These are phyloP conservation scores for Polyommatus icarus DNA, from an alignment of 2,888 invertebrate genomes.

Conservation along the genomic window DNA sequence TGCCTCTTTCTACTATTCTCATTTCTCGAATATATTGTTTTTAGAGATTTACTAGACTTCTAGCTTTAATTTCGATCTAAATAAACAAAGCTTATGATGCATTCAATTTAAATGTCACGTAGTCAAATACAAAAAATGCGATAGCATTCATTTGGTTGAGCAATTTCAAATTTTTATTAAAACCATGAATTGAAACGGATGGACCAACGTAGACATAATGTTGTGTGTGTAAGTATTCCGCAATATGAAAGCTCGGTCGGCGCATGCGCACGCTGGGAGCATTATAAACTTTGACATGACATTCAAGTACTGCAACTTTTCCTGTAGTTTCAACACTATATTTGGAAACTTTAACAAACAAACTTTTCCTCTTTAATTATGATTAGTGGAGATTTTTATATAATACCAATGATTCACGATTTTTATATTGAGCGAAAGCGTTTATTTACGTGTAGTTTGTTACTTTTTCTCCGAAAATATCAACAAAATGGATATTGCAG, in stretches of 20 bases:
- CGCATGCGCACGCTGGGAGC: background rate
- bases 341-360: background rate
- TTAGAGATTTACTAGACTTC: too few relatives aligned
- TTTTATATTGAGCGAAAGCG: too few relatives aligned
- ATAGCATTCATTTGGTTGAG: background rate
- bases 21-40: too few relatives aligned
- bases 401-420: too few relatives aligned
- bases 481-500: too few relatives aligned
- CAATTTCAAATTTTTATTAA: background rate
- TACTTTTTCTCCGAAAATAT: too few relatives aligned
- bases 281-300: slow-evolving; percentile 17
- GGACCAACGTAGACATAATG: background rate
- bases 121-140: background rate
- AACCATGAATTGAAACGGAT: background rate
- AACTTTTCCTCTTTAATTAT: background rate
- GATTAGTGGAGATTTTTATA: background rate
- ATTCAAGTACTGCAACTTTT: background rate
- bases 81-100: too few relatives aligned
- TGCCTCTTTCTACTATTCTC: background rate
- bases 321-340: background rate
- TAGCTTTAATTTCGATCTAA: background rate
- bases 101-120: too few relatives aligned
- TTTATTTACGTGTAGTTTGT: too few relatives aligned
- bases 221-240: background rate
- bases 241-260: slow-evolving; percentile 2